Base-by-base conservation (phyloP, 2,113 vertebrate species). In the Leptobrachium ailaonicum region DNA sequence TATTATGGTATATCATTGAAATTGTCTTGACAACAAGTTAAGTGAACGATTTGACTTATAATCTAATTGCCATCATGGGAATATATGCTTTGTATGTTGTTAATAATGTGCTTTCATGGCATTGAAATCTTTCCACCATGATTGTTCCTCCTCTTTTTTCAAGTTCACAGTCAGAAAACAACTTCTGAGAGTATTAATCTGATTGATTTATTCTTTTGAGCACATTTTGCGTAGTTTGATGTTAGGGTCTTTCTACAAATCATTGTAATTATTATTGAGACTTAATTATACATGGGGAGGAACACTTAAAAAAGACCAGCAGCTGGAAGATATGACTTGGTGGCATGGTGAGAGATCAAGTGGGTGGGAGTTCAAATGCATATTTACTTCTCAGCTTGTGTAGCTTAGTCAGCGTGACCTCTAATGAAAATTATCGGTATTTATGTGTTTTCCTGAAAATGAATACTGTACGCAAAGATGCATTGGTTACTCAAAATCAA, bases 171-270 rank as follows among this genome's bases (percentile, higher is more conserved):
- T 71, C 10, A 47, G 20, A 78, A 60, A 66, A 14, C 56, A 75
- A 66, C n/a, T 10, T 4, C 73, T n/a, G 53, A 6, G 73, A 44
- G 62, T 66, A 43, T 66, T 66, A 11, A 5, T 66, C 47, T 64
- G 75, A 68, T 76, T 76, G 63, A 76, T 56, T 67, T 41, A 56
- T 32, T 67, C 45, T 41, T 76, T 62, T 44, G 64, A 62, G 41
- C 47, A 67, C 41, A 67, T 67, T 54, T 76, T 76, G 64, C 68
- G 45, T 44, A 45, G 32, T 76, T 76, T 76, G 75, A 76, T 67
- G 47, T 50, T 41, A 54, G 50, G 13, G 47, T 6, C 62, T 20
- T 67, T 56, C 64, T 42, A 20, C 75, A 76, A 68, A 76, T 76
- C 63, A 76, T 56, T 68, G 64, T 68, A 53, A 76, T 76, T 41